Percentiles rank a stretch among this genome's conserved stretches.
These are phyloP conservation scores for Pogonocherus hispidulus DNA, from an alignment of 2,888 invertebrate species.

Conservation along the genomic window DNA sequence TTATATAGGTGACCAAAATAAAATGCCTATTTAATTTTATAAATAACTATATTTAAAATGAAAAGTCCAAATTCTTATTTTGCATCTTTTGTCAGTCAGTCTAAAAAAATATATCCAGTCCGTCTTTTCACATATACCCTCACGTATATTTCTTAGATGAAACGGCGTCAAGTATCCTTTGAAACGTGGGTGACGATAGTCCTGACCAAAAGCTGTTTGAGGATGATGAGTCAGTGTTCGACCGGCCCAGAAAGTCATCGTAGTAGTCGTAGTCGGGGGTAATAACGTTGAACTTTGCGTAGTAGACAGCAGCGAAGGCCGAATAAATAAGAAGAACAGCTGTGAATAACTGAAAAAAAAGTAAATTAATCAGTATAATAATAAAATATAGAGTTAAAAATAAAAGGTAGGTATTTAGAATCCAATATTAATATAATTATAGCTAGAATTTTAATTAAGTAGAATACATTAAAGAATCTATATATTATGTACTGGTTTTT, in stretches of 20 bases:
- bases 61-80: slow-evolving; percentile 22
- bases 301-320: slow-evolving; percentile 88
- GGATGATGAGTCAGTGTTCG: slow-evolving; percentile 67
- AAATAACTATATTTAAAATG: slow-evolving; percentile 25
- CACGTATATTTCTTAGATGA: slow-evolving; percentile 69
- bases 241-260: slow-evolving; percentile 78
- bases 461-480: too few species aligned
- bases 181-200: slow-evolving; percentile 75
- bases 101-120: slow-evolving; percentile 1
- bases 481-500: too few species aligned
- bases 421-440: too few species aligned
- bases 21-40: neutral
- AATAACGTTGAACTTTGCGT: slow-evolving; percentile 88
- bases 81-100: slow-evolving; percentile 4
- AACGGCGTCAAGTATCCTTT: slow-evolving; percentile 76
- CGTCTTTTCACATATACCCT: slow-evolving; percentile 35
- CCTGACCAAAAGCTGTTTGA: slow-evolving; percentile 69
- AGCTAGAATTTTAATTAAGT: too few species aligned
- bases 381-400: neutral
- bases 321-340: slow-evolving; percentile 86
- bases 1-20: too few species aligned
- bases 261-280: slow-evolving; percentile 82
- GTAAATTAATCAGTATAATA: slow-evolving; percentile 37
- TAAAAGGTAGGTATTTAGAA: neutral
- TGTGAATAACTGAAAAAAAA: slow-evolving; percentile 79